Conservation (phyloP, 2,797 vertebrate species). For the Odontamblyopus lacepedii region DNA sequence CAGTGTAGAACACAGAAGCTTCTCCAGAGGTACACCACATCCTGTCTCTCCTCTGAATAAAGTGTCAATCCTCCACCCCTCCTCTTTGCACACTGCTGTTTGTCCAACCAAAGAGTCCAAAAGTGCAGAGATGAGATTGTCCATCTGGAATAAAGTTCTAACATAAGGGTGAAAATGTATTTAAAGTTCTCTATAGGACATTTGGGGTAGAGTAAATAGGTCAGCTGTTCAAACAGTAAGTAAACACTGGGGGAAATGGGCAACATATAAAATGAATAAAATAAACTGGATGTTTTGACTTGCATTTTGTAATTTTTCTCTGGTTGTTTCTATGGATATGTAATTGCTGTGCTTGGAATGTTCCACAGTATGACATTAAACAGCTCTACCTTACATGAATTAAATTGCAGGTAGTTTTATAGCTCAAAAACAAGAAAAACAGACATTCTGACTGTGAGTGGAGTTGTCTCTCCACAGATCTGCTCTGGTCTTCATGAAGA, state of each 20-base stretch:
- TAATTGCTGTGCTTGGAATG: too few relatives aligned
- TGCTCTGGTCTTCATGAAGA: too few relatives aligned
- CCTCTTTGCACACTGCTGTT: background rate
- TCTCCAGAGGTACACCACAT: constrained; percentile 37
- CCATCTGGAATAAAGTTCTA: background rate
- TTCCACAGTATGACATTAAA: too few relatives aligned
- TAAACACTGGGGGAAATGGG: constrained; percentile 9
- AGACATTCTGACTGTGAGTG: too few relatives aligned
- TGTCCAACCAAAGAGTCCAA: constrained; percentile 1
- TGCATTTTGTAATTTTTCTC: too few relatives aligned
- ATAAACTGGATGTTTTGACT: constrained; percentile 3
- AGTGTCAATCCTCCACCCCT: constrained; percentile 16
- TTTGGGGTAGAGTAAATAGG: constrained; percentile 9
- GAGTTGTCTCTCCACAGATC: too few relatives aligned
- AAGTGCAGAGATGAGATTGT: constrained; percentile 3
- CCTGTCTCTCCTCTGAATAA: constrained; percentile 19
- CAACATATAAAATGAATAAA: background rate
- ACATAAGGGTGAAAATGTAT: background rate
- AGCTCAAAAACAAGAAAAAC: too few relatives aligned
- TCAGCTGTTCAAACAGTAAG: constrained; percentile 10
- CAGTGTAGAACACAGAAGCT: constrained; percentile 45
- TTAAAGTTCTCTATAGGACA: constrained; percentile 13
- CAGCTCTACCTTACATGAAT: too few relatives aligned
- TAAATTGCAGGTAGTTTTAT: too few relatives aligned
- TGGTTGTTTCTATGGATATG: background rate